Evolutionary conservation across 1,140 invertebrate species (phyloP), one percentile per base, ranked within the genome.

Genomic region (Sipha flava): DNA sequence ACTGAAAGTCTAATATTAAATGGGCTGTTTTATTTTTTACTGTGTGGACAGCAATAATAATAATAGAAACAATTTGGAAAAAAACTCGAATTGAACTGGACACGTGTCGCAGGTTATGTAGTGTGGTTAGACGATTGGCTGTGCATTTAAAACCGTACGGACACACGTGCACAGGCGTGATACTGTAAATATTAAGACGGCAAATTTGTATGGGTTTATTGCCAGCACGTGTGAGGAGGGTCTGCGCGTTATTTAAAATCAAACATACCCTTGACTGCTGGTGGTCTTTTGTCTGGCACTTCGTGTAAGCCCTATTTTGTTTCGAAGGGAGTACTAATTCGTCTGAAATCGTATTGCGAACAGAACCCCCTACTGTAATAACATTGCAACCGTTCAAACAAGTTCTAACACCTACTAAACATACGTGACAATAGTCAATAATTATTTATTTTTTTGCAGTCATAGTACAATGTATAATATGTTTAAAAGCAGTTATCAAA

Each of bases 181-280:
- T 77, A 77, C 73, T 57, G 73, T 77, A 77, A 77, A 77, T 77
- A 77, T 77, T 77, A 77, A 77, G 73, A 77, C 73, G 73, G 73
- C 73, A 29, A 77, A 59, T 77, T 77, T 77, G 52, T 43, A 14
- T 43, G 49, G 73, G 21, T 59, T 77, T 77, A 77, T 77, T 40
- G 73, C 23, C 23, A 52, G 7, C 73, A 29, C 73, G 23, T 57
- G 72, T 26, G 0, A 21, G 21, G n/a, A 5, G 52, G 73, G 47
- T 31, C 3, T 16, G 14, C 14, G 23, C 14, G 37, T 49, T 12
- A 31, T 31, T 54, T 18, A 34, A 37, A 77, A 59, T 77, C 49
- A 26, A 77, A 77, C 52, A 16, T 40, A 59, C 72, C 73, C 73
- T 77, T 54, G 70, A 75, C 70, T 54, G 70, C 3, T 1, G 6